Percentiles rank a stretch among this genome's conserved stretches.
These are phyloP conservation scores for Pampusana beccarii DNA, from an alignment of 2,113 vertebrate species.

Conservation along the genomic window DNA sequence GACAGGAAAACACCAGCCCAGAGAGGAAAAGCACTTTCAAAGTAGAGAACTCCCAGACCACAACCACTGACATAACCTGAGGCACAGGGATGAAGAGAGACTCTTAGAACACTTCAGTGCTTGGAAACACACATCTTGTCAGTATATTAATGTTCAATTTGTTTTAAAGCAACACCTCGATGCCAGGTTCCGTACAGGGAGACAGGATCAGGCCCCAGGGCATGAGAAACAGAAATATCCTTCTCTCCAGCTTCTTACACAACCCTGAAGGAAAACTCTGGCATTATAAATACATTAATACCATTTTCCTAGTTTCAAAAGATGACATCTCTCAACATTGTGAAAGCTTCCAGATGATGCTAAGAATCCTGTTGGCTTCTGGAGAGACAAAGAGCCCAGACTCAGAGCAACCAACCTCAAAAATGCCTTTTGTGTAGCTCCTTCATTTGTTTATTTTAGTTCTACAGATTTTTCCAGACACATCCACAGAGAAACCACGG, in stretches of 20 bases:
- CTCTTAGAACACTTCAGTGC: not conserved
- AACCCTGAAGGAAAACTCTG: not conserved
- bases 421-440: constrained; percentile 49
- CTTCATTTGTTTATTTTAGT: constrained; percentile 46
- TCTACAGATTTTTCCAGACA: constrained; percentile 50
- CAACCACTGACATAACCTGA: not conserved
- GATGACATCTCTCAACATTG: not conserved
- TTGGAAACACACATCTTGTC: rapidly evolving
- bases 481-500: constrained; percentile 45
- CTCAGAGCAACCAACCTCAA: constrained; percentile 13
- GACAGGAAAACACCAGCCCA: not conserved
- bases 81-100: not conserved
- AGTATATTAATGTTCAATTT: not conserved
- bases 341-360: constrained; percentile 48
- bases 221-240: not conserved
- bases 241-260: not conserved
- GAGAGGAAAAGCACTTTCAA: not conserved
- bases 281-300: not conserved
- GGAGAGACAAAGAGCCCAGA: not conserved
- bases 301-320: not conserved
- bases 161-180: not conserved
- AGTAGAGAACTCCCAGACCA: not conserved
- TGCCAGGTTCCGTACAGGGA: not conserved
- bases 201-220: not conserved
- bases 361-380: constrained; percentile 7